Evolutionary conservation across 1,140 invertebrate genomes (phyloP).

Genomic region (Drosophila arawakana): DNA sequence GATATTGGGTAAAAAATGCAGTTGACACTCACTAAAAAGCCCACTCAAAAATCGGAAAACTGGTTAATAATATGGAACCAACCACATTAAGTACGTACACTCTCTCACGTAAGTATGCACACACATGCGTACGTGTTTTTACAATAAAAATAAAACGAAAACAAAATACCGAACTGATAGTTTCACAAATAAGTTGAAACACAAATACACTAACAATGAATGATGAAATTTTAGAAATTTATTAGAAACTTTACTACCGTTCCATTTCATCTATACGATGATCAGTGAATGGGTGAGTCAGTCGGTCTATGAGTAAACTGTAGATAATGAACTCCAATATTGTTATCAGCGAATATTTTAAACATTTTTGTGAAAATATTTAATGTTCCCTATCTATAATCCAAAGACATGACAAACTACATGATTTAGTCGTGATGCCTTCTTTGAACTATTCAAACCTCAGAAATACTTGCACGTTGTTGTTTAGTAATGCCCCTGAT

Average conservation of each 20-base stretch:
- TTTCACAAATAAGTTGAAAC: neutral
- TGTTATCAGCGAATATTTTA: neutral
- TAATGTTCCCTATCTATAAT: no score
- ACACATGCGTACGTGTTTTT: neutral
- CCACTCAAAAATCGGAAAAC: constrained; percentile 59
- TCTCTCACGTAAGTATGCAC: neutral
- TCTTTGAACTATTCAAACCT: constrained; percentile 4
- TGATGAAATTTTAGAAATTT: no score
- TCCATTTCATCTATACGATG: no score
- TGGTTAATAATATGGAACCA: constrained; percentile 45
- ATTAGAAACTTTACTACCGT: no score
- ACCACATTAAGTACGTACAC: neutral
- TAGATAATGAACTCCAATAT: neutral
- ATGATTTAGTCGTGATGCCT: neutral
- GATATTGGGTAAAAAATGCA: constrained; percentile 49
- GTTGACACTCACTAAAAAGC: constrained; percentile 55
- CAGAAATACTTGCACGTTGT: neutral
- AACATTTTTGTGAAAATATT: no score
- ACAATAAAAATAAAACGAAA: neutral
- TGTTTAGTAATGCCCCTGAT: constrained; percentile 1
- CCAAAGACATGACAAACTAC: neutral
- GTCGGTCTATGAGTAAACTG: neutral
- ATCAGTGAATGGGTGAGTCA: neutral
- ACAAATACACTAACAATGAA: neutral
- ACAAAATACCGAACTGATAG: neutral